Conservation (phyloP, 2,888 invertebrate genomes). For the Nomada ferruginata region DNA sequence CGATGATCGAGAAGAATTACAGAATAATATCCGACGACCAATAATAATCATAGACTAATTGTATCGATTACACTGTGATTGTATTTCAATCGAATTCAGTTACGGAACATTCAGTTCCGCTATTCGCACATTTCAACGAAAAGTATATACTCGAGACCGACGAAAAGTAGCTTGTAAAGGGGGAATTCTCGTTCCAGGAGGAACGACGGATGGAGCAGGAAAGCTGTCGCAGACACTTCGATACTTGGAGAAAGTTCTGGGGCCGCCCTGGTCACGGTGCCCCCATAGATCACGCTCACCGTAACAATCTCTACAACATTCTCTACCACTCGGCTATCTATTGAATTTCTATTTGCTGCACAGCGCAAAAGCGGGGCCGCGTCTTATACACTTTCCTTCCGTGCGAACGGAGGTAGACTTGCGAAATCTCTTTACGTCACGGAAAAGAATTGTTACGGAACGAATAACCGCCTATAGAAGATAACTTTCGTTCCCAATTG, state of each 20-base stretch:
- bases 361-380: background rate
- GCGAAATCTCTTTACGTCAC: slow-evolving; percentile 7
- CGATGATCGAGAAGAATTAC: slow-evolving; percentile 47
- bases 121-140: background rate
- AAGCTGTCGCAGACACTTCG: slow-evolving; percentile 89
- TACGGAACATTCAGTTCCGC: background rate
- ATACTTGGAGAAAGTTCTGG: slow-evolving; percentile 92
- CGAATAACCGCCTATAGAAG: background rate
- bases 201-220: slow-evolving; percentile 87
- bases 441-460: background rate
- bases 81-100: background rate
- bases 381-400: background rate
- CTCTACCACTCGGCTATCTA: slow-evolving; percentile 80
- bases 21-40: slow-evolving; percentile 1
- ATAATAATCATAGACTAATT: slow-evolving; percentile 9
- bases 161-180: background rate
- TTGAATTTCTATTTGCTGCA: slow-evolving; percentile 59
- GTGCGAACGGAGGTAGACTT: background rate
- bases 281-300: slow-evolving; percentile 80
- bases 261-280: slow-evolving; percentile 91
- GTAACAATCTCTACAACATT: slow-evolving; percentile 82
- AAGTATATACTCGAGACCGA: too few species aligned
- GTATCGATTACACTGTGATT: background rate
- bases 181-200: slow-evolving; percentile 84
- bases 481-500: slow-evolving; percentile 3